Conservation (phyloP, 2,888 invertebrate species). For the Glaucopsyche alexis region DNA sequence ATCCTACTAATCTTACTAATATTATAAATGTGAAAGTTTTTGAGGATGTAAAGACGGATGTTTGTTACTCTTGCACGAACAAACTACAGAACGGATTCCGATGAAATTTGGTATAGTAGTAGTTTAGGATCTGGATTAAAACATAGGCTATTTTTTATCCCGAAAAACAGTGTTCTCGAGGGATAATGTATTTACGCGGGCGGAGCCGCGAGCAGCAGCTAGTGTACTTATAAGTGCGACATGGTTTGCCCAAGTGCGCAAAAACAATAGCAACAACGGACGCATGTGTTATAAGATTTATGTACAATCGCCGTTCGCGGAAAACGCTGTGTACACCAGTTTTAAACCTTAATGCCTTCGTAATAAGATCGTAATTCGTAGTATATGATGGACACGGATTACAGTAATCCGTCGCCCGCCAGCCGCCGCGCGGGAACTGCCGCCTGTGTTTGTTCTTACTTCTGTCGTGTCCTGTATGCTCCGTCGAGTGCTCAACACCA, state of each 20-base stretch:
- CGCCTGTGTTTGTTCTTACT: slow-evolving; percentile 6
- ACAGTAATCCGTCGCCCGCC: not conserved
- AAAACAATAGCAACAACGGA: not conserved
- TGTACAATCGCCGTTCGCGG: not conserved
- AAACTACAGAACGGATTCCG: too few relatives aligned
- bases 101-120: too few relatives aligned
- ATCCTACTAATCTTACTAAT: too few relatives aligned
- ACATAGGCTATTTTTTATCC: too few relatives aligned
- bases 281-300: not conserved
- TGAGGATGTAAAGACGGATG: too few relatives aligned
- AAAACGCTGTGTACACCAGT: not conserved
- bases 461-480: not conserved
- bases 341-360: not conserved
- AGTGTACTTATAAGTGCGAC: too few relatives aligned
- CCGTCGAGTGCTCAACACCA: not conserved
- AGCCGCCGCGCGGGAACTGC: not conserved
- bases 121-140: too few relatives aligned
- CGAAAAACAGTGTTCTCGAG: too few relatives aligned
- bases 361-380: not conserved
- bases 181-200: too few relatives aligned
- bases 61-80: too few relatives aligned
- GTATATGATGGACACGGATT: not conserved
- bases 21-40: too few relatives aligned
- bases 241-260: not conserved
- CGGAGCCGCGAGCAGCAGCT: too few relatives aligned